phyloP scores from a whole-genome alignment of 2,113 vertebrate genomes.

The Varanus salvator region DNA sequence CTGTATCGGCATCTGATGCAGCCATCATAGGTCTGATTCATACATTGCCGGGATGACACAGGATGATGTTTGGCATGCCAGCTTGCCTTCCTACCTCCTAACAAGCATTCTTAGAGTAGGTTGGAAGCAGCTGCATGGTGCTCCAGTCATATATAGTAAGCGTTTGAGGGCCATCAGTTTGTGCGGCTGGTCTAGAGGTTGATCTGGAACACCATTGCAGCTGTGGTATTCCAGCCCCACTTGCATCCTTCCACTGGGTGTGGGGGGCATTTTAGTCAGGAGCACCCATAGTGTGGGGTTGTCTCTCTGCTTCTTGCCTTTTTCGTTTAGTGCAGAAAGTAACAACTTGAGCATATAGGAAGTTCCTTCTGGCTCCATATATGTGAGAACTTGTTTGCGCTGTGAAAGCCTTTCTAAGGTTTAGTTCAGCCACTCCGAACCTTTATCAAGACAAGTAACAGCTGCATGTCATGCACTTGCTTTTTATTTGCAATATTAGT shows the following conservation, averaged over 20 bases:
- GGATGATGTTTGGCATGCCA: neutral
- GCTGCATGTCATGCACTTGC: neutral
- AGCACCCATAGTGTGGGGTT: neutral
- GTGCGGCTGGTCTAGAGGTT: neutral
- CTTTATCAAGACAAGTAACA: constrained; percentile 4
- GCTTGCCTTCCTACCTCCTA: neutral
- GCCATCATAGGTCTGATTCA: neutral
- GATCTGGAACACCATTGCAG: neutral
- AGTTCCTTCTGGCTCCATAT: neutral
- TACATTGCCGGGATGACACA: neutral
- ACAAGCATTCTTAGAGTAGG: neutral
- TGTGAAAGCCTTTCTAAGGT: constrained; percentile 22
- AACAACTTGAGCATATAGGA: neutral
- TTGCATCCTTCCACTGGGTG: no score
- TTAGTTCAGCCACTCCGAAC: constrained; percentile 13
- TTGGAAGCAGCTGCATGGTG: neutral
- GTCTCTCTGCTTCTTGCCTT: neutral
- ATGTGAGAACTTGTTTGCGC: constrained; percentile 2
- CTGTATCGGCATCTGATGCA: neutral
- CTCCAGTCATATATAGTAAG: neutral
- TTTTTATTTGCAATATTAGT: constrained; percentile 26
- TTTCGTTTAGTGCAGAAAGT: neutral
- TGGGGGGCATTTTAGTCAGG: no score
- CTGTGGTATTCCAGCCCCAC: neutral
- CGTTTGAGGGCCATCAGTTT: no score